phyloP scores from a whole-genome alignment of 2,113 vertebrate species.

The Athene noctua region DNA sequence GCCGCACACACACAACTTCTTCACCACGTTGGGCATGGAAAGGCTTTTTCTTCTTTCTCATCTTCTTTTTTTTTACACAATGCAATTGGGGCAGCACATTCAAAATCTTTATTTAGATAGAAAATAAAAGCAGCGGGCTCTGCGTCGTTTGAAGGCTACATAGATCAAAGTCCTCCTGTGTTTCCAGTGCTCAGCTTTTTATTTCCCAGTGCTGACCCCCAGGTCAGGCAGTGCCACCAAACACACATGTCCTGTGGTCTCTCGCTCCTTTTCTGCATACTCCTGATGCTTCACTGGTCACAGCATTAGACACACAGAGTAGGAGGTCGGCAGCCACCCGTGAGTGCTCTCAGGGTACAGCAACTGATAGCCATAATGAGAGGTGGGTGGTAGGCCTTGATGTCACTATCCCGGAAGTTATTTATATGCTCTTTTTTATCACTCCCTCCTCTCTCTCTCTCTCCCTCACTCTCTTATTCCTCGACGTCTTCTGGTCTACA shows the following conservation, averaged over 20 bases:
- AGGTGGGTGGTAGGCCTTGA: not conserved
- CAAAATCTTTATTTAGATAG: not conserved
- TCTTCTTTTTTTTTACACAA: not conserved
- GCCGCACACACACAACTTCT: not conserved
- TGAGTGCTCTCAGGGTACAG: not conserved
- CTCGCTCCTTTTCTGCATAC: not conserved
- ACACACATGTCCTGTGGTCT: not conserved
- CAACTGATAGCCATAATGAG: not conserved
- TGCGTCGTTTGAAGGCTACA: rapidly evolving
- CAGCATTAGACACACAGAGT: not conserved
- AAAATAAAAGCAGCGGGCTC: not conserved
- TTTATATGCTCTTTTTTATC: not conserved
- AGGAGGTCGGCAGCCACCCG: not conserved
- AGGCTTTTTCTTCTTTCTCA: not conserved
- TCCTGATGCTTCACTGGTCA: not conserved
- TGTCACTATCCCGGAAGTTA: not conserved
- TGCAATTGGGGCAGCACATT: not conserved
- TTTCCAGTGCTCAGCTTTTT: not conserved
- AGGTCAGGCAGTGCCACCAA: not conserved
- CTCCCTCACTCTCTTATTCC: not conserved
- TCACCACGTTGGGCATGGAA: rapidly evolving
- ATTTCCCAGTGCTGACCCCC: not conserved
- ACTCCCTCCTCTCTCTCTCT: not conserved
- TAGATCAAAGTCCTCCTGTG: not conserved
- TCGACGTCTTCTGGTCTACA: not conserved